Percentiles rank a stretch among this genome's conserved stretches.
These are phyloP conservation scores for Drosophila nasuta DNA, from an alignment of 1,140 invertebrate genomes.

Conservation along the genomic window DNA sequence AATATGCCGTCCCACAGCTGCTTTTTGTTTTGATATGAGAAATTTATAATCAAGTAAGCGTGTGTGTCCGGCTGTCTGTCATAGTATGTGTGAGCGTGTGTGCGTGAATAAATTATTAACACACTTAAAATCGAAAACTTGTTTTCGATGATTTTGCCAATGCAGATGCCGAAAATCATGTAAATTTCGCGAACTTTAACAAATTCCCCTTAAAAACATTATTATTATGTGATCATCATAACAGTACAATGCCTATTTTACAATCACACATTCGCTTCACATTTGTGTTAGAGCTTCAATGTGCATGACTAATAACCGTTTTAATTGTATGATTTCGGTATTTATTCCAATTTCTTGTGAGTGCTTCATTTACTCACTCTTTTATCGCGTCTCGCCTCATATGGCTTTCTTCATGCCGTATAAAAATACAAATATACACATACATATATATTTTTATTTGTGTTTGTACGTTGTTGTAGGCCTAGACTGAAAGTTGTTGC, in stretches of 20 bases:
- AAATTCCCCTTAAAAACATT: slow-evolving; percentile 28
- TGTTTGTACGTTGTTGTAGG: slow-evolving; percentile 2
- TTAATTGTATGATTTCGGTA: slow-evolving; percentile 41
- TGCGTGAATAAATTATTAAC: slow-evolving; percentile 45
- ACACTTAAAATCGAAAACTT: slow-evolving; percentile 39
- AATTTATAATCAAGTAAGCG: slow-evolving; percentile 63
- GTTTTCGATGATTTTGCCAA: slow-evolving; percentile 19
- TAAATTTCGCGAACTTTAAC: slow-evolving; percentile 34
- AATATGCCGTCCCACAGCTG: slow-evolving; percentile 65
- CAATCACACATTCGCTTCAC: not conserved
- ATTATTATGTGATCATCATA: slow-evolving; percentile 38
- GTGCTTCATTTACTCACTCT: not conserved
- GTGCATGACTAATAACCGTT: slow-evolving; percentile 60
- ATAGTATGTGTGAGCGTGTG: not conserved
- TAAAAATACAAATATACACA: not conserved
- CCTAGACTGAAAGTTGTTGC: slow-evolving; percentile 10
- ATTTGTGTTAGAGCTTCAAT: no score
- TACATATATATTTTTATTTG: not conserved
- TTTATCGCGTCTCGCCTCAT: slow-evolving; percentile 48
- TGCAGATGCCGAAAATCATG: slow-evolving; percentile 18
- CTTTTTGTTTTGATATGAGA: slow-evolving; percentile 78
- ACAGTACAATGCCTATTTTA: not conserved
- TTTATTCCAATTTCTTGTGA: slow-evolving; percentile 18
- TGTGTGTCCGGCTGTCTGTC: slow-evolving; percentile 1
- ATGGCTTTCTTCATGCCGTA: slow-evolving; percentile 30